phyloP scores from a whole-genome alignment of 2,888 invertebrate species.

The Ceramica pisi region DNA sequence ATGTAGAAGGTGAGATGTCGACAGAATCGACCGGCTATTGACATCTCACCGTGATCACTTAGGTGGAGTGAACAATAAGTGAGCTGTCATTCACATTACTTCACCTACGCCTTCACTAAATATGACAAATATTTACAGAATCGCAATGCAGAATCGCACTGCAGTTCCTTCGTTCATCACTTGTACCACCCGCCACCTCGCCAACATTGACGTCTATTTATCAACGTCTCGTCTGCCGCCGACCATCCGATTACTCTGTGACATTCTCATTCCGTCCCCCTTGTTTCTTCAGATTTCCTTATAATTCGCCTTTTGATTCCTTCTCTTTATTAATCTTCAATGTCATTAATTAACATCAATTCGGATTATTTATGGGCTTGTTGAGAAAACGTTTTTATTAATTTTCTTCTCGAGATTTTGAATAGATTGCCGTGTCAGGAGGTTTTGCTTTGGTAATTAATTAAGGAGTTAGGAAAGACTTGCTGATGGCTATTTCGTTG shows the following conservation, averaged over 20 bases:
- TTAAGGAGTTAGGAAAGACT: neutral
- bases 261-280: slow-evolving; percentile 85
- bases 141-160: too few relatives aligned
- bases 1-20: too few relatives aligned
- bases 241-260: slow-evolving; percentile 87
- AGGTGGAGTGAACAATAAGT: too few relatives aligned
- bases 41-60: too few relatives aligned
- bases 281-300: slow-evolving; percentile 81
- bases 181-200: slow-evolving; percentile 48
- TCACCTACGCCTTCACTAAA: too few relatives aligned
- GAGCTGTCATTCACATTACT: too few relatives aligned
- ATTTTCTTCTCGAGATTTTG: slow-evolving; percentile 28
- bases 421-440: slow-evolving; percentile 40
- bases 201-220: slow-evolving; percentile 81
- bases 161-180: slow-evolving; percentile 27
- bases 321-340: slow-evolving; percentile 81
- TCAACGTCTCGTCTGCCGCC: slow-evolving; percentile 84
- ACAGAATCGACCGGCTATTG: too few relatives aligned
- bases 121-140: too few relatives aligned
- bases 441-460: slow-evolving; percentile 25
- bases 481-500: neutral
- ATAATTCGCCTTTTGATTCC: slow-evolving; percentile 87
- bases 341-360: slow-evolving; percentile 87
- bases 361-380: slow-evolving; percentile 70
- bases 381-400: slow-evolving; percentile 55